Percentiles rank a stretch among this genome's conserved stretches.
These are phyloP conservation scores for Bibio marci DNA, from an alignment of 2,888 invertebrate genomes.

Conservation along the genomic window DNA sequence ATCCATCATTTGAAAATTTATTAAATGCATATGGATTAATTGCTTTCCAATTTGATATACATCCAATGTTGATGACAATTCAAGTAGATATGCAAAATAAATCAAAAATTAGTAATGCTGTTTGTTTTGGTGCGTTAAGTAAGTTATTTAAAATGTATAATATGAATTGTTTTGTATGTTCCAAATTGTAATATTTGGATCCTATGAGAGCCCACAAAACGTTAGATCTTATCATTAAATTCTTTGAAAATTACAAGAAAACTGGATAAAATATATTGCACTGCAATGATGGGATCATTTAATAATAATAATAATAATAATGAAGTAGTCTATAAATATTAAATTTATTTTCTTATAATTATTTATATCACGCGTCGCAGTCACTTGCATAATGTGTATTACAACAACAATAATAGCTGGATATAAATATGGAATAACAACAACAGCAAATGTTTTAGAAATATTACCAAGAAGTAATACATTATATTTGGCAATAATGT, in stretches of 20 bases:
- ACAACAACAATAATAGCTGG: slow-evolving; percentile 44
- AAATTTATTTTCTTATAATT: not conserved
- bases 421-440: slow-evolving; percentile 42
- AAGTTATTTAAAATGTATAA: slow-evolving; percentile 16
- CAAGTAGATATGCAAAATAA: slow-evolving; percentile 83
- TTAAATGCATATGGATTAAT: slow-evolving; percentile 47
- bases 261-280: too few species aligned
- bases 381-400: slow-evolving; percentile 44
- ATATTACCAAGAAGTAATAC: slow-evolving; percentile 43
- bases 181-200: too few species aligned
- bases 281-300: too few species aligned
- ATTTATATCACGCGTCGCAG: slow-evolving; percentile 15
- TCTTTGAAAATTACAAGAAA: too few species aligned
- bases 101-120: slow-evolving; percentile 50
- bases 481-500: slow-evolving; percentile 47
- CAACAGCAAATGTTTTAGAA: slow-evolving; percentile 48
- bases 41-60: slow-evolving; percentile 63
- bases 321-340: too few species aligned
- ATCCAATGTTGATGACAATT: slow-evolving; percentile 70
- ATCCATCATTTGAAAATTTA: slow-evolving; percentile 32
- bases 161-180: too few species aligned
- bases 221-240: too few species aligned
- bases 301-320: too few species aligned
- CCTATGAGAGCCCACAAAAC: too few species aligned
- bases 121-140: slow-evolving; percentile 53